Percentiles rank a stretch among this genome's conserved stretches.
Evolutionary conservation across 2,113 vertebrate genomes (phyloP).

Genomic region (Eurystomus gularis): DNA sequence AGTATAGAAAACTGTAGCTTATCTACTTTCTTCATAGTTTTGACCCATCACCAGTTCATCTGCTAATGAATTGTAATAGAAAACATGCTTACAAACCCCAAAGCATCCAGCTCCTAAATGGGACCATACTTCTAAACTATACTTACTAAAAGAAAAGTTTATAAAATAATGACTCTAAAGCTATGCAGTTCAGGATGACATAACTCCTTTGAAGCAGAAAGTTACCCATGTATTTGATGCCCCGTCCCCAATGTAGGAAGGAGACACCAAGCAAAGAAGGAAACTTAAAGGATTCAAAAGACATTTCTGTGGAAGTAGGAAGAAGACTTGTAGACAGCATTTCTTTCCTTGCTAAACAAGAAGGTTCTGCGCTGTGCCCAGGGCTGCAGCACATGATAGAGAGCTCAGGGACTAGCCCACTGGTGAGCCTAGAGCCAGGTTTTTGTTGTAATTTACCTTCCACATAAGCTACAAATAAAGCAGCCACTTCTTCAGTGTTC

Average conservation of each 20-base stretch:
- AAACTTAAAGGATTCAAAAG: neutral
- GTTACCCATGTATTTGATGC: neutral
- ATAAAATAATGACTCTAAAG: neutral
- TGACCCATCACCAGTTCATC: neutral
- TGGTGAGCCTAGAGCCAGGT: fast-evolving
- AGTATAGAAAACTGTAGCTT: neutral
- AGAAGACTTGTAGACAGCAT: neutral
- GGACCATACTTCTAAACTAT: neutral
- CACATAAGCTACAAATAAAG: neutral
- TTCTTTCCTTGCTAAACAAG: neutral
- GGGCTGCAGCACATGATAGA: neutral
- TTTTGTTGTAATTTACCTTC: neutral
- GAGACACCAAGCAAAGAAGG: neutral
- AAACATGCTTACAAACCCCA: neutral
- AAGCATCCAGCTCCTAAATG: neutral
- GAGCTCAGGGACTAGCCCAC: neutral
- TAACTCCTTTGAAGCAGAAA: neutral
- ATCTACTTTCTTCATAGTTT: neutral
- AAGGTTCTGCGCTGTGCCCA: neutral
- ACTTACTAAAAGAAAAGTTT: neutral
- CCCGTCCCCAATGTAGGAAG: neutral
- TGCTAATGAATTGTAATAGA: conserved; percentile 19
- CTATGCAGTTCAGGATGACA: neutral
- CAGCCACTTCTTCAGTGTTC: neutral
- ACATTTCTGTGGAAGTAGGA: neutral